phyloP scores from a whole-genome alignment of 2,797 vertebrate genomes.

The Arctocebus calabarensis region DNA sequence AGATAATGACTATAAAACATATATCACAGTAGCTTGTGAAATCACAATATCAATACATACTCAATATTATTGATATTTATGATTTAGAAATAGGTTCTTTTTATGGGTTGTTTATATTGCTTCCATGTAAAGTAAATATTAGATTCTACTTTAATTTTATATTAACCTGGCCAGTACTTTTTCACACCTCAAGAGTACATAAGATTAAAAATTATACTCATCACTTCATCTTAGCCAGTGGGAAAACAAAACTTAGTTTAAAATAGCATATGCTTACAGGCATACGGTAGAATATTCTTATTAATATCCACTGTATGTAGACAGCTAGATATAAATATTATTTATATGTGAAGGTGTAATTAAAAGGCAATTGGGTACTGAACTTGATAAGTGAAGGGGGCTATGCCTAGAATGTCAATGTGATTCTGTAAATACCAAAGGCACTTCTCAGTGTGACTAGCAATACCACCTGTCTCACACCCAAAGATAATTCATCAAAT shows the following conservation, averaged over 20 bases:
- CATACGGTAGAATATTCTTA: constrained; percentile 29
- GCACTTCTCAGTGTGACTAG: neutral
- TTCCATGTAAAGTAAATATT: constrained; percentile 46
- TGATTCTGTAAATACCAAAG: constrained; percentile 29
- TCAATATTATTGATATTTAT: constrained; percentile 44
- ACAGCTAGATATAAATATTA: constrained; percentile 13
- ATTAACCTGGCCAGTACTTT: constrained; percentile 29
- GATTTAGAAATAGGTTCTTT: constrained; percentile 54
- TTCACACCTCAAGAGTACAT: constrained; percentile 30
- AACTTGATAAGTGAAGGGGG: neutral
- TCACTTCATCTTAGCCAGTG: constrained; percentile 43
- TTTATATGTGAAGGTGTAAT: constrained; percentile 40
- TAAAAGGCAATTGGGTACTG: constrained; percentile 42
- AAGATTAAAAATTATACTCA: constrained; percentile 58
- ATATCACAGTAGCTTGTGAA: constrained; percentile 5
- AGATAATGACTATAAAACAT: constrained; percentile 48
- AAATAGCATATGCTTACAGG: constrained; percentile 44
- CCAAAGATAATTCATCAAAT: constrained; percentile 51
- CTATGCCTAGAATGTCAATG: neutral
- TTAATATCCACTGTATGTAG: constrained; percentile 38
- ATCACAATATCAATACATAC: constrained; percentile 35
- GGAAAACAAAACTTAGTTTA: constrained; percentile 39
- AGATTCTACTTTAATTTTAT: constrained; percentile 23
- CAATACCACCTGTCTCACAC: neutral
- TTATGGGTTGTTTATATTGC: constrained; percentile 32